Conservation (phyloP, 2,113 vertebrate species). For the Ictidomys tridecemlineatus region DNA sequence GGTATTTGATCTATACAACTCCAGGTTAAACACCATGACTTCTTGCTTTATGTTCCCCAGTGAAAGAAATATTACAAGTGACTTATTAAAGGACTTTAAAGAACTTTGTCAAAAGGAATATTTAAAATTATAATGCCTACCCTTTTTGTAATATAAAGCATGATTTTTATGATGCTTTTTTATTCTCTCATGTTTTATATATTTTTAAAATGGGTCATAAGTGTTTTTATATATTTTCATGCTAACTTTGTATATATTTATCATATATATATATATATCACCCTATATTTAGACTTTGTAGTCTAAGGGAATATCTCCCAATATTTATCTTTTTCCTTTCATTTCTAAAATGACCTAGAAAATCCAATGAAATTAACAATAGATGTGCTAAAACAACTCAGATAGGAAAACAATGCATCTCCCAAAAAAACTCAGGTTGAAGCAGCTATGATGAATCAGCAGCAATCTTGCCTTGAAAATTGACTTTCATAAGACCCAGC, state of each 20-base stretch:
- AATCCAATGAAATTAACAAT: neutral
- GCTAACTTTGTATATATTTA: too few species aligned
- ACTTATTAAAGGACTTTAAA: neutral
- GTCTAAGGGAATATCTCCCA: neutral
- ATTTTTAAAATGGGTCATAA: neutral
- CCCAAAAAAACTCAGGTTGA: neutral
- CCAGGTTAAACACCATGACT: neutral
- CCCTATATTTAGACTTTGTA: neutral
- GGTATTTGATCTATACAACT: neutral
- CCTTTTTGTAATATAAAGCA: neutral
- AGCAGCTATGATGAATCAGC: neutral
- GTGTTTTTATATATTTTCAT: too few species aligned
- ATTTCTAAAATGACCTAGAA: conserved; percentile 12
- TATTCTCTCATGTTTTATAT: neutral
- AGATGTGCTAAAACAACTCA: neutral
- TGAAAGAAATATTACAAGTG: neutral
- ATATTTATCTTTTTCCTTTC: neutral
- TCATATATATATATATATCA: neutral
- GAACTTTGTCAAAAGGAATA: neutral
- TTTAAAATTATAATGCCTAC: neutral
- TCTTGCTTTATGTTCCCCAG: conserved; percentile 31
- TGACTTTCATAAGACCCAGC: neutral
- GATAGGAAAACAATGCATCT: neutral
- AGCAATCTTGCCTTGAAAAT: neutral
- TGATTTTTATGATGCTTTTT: neutral